phyloP scores from a whole-genome alignment of 1,140 invertebrate species.

The Anoplophora glabripennis region DNA sequence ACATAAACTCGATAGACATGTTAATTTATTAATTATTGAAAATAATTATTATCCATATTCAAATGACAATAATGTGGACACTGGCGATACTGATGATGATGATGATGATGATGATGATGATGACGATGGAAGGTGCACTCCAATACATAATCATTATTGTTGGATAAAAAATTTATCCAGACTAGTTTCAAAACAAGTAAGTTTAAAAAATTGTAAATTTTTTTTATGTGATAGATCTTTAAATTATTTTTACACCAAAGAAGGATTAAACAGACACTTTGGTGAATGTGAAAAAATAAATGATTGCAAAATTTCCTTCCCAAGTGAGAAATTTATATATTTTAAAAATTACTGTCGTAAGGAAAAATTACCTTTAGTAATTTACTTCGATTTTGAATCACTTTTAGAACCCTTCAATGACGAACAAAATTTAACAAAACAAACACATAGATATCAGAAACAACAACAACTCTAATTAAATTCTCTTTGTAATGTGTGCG shows the following conservation, averaged over 20 bases:
- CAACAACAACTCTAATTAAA: too few species aligned
- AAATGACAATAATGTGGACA: too few species aligned
- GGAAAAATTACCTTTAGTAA: slow-evolving; percentile 38
- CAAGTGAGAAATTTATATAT: slow-evolving; percentile 25
- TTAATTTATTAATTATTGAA: slow-evolving; percentile 12
- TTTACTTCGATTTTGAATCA: slow-evolving; percentile 47
- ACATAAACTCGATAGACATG: not conserved
- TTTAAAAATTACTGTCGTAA: slow-evolving; percentile 38
- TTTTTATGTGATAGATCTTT: slow-evolving; percentile 43
- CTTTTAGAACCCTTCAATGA: slow-evolving; percentile 20
- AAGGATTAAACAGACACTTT: slow-evolving; percentile 30
- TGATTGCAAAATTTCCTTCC: slow-evolving; percentile 12
- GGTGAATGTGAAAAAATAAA: slow-evolving; percentile 23
- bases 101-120: too few species aligned
- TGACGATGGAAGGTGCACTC: too few species aligned
- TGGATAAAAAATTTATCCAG: slow-evolving; percentile 39
- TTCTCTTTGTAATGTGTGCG: too few species aligned
- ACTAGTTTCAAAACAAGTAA: slow-evolving; percentile 36
- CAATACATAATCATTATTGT: slow-evolving; percentile 40
- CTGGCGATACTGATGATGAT: too few species aligned
- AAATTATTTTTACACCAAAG: slow-evolving; percentile 33
- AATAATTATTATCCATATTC: too few species aligned
- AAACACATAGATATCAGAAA: slow-evolving; percentile 34
- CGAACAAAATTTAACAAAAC: not conserved
- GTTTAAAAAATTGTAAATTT: slow-evolving; percentile 27